phyloP scores from a whole-genome alignment of 1,140 invertebrate species.

The Drosophila cardini region DNA sequence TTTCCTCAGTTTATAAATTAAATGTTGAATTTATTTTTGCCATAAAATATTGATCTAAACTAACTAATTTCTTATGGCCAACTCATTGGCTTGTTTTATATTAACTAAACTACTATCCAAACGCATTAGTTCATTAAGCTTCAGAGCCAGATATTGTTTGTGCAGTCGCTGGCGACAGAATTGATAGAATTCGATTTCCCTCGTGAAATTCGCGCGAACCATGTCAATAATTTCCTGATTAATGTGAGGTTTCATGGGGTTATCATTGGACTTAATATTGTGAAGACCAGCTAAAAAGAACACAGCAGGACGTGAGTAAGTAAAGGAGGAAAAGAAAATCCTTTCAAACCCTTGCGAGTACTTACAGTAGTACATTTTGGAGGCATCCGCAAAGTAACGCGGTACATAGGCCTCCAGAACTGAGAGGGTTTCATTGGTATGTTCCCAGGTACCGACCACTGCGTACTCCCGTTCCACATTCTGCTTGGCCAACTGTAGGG shows the following conservation, averaged over 20 bases:
- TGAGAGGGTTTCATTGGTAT: constrained; percentile 92
- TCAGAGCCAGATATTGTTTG: constrained; percentile 89
- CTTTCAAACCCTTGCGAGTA: constrained; percentile 59
- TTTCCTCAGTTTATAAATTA: neutral
- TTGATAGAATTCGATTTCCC: constrained; percentile 96
- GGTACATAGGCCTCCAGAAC: constrained; percentile 94
- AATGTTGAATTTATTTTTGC: constrained; percentile 25
- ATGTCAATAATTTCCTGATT: constrained; percentile 93
- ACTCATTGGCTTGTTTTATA: constrained; percentile 40
- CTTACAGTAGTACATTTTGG: constrained; percentile 91
- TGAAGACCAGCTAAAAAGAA: constrained; percentile 85
- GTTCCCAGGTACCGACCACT: constrained; percentile 94
- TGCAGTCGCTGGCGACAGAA: constrained; percentile 94
- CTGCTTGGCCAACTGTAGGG: constrained; percentile 91
- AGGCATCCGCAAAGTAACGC: constrained; percentile 91
- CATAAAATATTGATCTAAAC: too few species aligned
- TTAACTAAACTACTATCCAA: constrained; percentile 56
- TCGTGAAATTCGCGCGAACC: constrained; percentile 93
- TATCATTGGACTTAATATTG: constrained; percentile 51
- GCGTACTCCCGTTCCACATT: constrained; percentile 94
- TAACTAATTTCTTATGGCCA: constrained; percentile 54
- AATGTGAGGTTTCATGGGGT: constrained; percentile 90
- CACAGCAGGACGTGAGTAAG: neutral
- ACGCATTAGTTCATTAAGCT: constrained; percentile 69
- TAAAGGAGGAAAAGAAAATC: neutral